Conservation (phyloP, 2,888 invertebrate genomes). For the Tineola bisselliella region DNA sequence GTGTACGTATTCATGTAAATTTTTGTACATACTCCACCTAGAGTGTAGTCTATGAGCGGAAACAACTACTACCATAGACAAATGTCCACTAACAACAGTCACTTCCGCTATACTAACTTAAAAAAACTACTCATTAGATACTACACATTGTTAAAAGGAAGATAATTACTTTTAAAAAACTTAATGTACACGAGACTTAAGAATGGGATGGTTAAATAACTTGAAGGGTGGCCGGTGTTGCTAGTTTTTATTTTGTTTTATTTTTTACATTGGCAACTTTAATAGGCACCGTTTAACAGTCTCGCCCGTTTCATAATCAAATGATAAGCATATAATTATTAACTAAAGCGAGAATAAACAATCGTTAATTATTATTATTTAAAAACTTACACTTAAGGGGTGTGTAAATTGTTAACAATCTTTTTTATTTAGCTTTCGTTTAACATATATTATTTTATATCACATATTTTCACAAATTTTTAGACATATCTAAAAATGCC, state of each 20-base stretch:
- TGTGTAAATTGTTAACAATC: neutral
- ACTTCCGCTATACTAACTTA: no score
- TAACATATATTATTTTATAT: no score
- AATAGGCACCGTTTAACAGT: conserved; percentile 4
- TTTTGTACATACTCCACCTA: no score
- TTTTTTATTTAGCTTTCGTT: no score
- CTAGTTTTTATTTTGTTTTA: conserved; percentile 3
- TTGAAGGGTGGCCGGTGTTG: conserved; percentile 13
- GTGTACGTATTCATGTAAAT: no score
- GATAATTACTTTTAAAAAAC: neutral
- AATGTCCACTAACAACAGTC: no score
- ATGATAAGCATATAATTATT: conserved; percentile 1
- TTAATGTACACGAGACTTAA: neutral
- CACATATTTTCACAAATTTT: no score
- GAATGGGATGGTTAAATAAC: neutral
- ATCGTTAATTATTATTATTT: neutral
- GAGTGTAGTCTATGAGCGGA: no score
- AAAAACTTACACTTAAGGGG: neutral
- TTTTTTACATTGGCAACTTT: neutral
- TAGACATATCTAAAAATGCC: no score
- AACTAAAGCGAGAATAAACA: neutral
- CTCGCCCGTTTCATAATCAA: neutral
- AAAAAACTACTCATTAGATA: no score
- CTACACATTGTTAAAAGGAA: neutral
- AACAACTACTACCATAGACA: no score